Percentiles rank a stretch among this genome's conserved stretches.
These are phyloP conservation scores for Desmodus rotundus DNA, from an alignment of 2,113 vertebrate genomes.

Conservation along the genomic window DNA sequence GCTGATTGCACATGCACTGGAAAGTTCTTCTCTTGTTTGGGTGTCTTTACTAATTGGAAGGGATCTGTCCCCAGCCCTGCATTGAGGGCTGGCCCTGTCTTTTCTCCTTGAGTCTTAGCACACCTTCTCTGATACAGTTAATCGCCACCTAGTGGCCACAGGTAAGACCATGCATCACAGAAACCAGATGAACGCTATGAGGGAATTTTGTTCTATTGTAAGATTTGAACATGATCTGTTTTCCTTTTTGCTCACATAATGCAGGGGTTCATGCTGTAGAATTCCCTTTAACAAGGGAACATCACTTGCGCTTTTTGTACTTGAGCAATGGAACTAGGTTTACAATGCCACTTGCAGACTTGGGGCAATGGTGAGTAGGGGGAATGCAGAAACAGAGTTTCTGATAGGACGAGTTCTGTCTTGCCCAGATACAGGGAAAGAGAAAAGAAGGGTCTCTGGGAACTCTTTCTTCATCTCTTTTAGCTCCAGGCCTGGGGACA, in stretches of 20 bases:
- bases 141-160: conserved; percentile 4
- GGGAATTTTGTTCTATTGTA: not conserved
- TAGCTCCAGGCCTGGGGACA: not conserved
- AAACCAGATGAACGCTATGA: not conserved
- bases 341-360: not conserved
- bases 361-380: not conserved
- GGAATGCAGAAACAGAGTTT: not conserved
- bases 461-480: not conserved
- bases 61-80: not conserved
- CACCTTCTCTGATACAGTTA: not conserved
- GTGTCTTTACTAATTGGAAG: not conserved
- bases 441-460: not conserved
- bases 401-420: not conserved
- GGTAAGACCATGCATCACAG: not conserved
- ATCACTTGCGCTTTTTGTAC: not conserved
- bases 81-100: not conserved
- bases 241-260: not conserved
- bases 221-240: not conserved
- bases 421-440: not conserved
- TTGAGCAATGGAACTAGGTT: not conserved
- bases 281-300: not conserved
- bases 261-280: not conserved
- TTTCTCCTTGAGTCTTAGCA: not conserved
- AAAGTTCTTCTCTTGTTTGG: not conserved
- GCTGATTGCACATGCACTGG: not conserved